Percentiles rank a stretch among this genome's conserved stretches.
These are phyloP conservation scores for Ceuthmochares aereus DNA, from an alignment of 2,113 vertebrate genomes.

Conservation along the genomic window DNA sequence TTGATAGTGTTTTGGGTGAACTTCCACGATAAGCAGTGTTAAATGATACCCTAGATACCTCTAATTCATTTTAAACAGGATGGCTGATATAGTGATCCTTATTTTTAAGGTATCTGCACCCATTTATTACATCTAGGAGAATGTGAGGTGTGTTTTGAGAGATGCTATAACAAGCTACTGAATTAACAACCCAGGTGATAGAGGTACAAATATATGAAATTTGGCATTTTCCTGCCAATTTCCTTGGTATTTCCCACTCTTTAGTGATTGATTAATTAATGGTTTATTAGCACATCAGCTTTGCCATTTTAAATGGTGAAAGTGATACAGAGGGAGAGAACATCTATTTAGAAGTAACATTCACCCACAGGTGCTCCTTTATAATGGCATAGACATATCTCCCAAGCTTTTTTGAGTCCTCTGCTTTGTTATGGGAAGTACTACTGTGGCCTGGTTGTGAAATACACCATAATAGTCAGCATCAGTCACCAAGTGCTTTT, in stretches of 20 bases:
- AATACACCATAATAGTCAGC: neutral
- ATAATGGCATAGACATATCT: fast-evolving
- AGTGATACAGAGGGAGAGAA: neutral
- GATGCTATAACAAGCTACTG: neutral
- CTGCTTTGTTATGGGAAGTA: neutral
- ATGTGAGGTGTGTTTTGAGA: neutral
- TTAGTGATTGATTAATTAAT: neutral
- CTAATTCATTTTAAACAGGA: neutral
- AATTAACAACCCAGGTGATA: neutral
- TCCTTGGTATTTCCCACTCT: neutral
- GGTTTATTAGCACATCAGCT: neutral
- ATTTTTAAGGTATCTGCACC: neutral
- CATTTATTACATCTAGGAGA: neutral
- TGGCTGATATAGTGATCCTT: neutral
- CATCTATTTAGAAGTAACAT: neutral
- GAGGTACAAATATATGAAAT: neutral
- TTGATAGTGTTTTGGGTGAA: neutral
- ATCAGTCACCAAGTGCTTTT: neutral
- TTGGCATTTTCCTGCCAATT: neutral
- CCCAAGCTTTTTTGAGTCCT: neutral
- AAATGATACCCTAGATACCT: neutral
- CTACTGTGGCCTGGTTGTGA: neutral
- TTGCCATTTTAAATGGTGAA: neutral
- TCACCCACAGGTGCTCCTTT: neutral
- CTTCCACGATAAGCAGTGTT: neutral